Base-by-base conservation (phyloP, 2,113 vertebrate genomes). In the Gopherus evgoodei region DNA sequence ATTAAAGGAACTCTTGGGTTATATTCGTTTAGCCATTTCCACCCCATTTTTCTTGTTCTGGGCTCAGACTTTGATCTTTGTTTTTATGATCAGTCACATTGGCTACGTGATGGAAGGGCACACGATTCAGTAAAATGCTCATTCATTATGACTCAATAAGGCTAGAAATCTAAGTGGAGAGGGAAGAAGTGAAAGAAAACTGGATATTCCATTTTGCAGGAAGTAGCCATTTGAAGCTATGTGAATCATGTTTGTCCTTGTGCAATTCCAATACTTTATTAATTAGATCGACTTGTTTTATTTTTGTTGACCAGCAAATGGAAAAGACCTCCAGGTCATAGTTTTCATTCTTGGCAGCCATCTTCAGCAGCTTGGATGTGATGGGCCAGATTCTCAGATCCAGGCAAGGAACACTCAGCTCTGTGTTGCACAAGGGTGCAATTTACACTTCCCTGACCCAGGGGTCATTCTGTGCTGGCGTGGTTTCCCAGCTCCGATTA, bases 1-100 rank as follows among this genome's bases (percentile, higher is more conserved):
- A 92, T 86, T 84, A 69, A 93, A 90, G 57, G 24, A 91, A 93
- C 10, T 94, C 6, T 93, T 89, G 84, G 95, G 19, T 86, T 49
- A 76, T 49, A 24, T 25, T 65, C 12, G 54, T 29, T 22, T 38
- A 59, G 31, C 24, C 38, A 42, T 78, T 78, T 78, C 47, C 75
- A 78, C 6, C 24, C 42, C 8, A 22, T 29, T 78, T 59, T 62
- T 83, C 27, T 49, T 79, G 3, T 89, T 94, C 31, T 57, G 79
- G 82, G 86, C n/a, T 83, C 29, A 86, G 44, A 44, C 83, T 87
- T 38, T 80, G 83, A 7, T 44, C 93, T 94, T 96, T 91, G 81
- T 94, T 91, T 89, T 62, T 88, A 50, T 35, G 13, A 49, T 86
- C 75, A 38, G 44, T 88, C 21, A 38, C 17, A 62, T 1, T 84